phyloP scores from a whole-genome alignment of 2,797 vertebrate species.

The Oryzias dopingdopingensis region DNA sequence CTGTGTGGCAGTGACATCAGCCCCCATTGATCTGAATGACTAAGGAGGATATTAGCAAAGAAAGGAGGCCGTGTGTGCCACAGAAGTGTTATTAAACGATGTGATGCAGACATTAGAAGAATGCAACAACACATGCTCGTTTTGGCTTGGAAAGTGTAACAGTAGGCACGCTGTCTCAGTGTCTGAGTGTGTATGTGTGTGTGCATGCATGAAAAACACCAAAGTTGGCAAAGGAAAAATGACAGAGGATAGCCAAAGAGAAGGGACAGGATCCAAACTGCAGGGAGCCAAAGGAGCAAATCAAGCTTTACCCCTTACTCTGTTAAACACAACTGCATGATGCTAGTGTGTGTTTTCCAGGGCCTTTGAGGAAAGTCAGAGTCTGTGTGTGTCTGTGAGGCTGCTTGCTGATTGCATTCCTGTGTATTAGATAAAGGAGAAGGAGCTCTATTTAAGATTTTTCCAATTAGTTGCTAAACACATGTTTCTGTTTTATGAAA shows the following conservation, averaged over 20 bases:
- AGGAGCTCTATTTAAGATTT: constrained; percentile 41
- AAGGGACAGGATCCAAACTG: constrained; percentile 54
- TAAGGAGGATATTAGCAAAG: constrained; percentile 4
- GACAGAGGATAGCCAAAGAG: constrained; percentile 58
- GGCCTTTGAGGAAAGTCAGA: constrained; percentile 19
- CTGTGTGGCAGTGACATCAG: constrained; percentile 42
- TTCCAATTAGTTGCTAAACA: constrained; percentile 30
- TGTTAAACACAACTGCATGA: constrained; percentile 26
- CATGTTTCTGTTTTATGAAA: background rate
- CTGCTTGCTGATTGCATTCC: constrained; percentile 15
- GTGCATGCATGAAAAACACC: constrained; percentile 20
- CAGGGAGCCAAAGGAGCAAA: constrained; percentile 56
- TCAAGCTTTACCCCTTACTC: constrained; percentile 39
- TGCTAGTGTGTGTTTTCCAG: constrained; percentile 25
- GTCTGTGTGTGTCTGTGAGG: constrained; percentile 16
- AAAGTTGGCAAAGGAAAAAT: constrained; percentile 35
- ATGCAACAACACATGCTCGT: constrained; percentile 72
- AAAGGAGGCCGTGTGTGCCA: constrained; percentile 16
- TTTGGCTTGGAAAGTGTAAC: constrained; percentile 58
- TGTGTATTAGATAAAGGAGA: constrained; percentile 19
- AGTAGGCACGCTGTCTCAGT: constrained; percentile 58
- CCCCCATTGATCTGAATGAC: constrained; percentile 32
- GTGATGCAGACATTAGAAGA: constrained; percentile 65
- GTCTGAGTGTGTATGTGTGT: constrained; percentile 26
- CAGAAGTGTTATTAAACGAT: constrained; percentile 42